Evolutionary conservation across 2,888 invertebrate species (phyloP).

Genomic region (Amphiduros pacificus): DNA sequence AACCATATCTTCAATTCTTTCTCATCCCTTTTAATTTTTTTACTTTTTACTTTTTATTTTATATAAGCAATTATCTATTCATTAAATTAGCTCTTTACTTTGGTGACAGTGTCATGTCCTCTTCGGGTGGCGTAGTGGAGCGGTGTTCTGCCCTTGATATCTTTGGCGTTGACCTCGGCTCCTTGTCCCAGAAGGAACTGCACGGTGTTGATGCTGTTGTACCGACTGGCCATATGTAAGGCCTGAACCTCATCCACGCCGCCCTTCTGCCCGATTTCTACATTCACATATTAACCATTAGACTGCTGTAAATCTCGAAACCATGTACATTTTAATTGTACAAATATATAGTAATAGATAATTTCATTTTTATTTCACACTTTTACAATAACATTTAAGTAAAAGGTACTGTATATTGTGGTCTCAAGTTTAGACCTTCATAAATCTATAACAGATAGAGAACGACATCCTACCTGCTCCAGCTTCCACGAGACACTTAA

Average conservation of each 20-base stretch:
- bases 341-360: not conserved
- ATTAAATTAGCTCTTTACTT: too few species aligned
- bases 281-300: too few species aligned
- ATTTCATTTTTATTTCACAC: not conserved
- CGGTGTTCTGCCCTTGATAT: constrained; percentile 34
- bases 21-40: too few species aligned
- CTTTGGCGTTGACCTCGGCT: constrained; percentile 30
- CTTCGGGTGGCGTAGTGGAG: constrained; percentile 36
- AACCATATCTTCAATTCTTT: too few species aligned
- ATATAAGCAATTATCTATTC: too few species aligned
- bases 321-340: not conserved
- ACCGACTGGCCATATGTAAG: constrained; percentile 32
- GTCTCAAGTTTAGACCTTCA: not conserved
- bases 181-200: constrained; percentile 27
- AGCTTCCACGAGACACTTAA: constrained; percentile 24
- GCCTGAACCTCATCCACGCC: constrained; percentile 29
- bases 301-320: not conserved
- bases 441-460: not conserved
- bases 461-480: constrained; percentile 15
- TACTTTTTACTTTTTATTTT: too few species aligned
- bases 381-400: not conserved
- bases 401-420: too few species aligned
- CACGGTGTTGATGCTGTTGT: constrained; percentile 30
- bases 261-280: constrained; percentile 30
- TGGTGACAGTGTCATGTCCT: constrained; percentile 29